phyloP scores from a whole-genome alignment of 2,888 invertebrate species.

The Agriopis leucophaearia region DNA sequence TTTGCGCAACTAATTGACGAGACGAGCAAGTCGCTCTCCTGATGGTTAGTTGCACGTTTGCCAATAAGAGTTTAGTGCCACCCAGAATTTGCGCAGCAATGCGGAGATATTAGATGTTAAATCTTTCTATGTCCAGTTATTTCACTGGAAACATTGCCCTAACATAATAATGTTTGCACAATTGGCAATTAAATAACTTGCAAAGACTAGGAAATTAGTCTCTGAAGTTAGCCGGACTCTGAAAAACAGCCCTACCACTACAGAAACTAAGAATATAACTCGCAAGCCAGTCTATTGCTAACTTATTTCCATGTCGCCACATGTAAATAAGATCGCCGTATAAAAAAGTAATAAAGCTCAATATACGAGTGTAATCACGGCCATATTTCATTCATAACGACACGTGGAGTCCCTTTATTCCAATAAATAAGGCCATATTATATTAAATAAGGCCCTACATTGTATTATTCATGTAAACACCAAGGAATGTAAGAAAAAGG shows the following conservation, averaged over 20 bases:
- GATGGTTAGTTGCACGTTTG: no score
- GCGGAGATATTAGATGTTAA: no score
- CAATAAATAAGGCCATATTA: slow-evolving; percentile 26
- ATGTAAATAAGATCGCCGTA: slow-evolving; percentile 30
- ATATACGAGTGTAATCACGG: slow-evolving; percentile 34
- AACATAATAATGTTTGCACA: no score
- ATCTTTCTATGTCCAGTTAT: no score
- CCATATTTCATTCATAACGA: slow-evolving; percentile 30
- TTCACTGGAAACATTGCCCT: no score
- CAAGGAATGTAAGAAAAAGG: slow-evolving; percentile 17
- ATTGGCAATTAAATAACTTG: no score
- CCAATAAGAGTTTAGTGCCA: no score
- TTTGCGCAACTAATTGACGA: no score
- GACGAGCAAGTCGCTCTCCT: no score
- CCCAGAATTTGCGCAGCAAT: no score
- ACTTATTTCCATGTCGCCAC: slow-evolving; percentile 11
- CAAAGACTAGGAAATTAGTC: no score
- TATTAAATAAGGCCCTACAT: slow-evolving; percentile 22
- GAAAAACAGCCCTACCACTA: background rate
- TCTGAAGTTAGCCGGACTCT: background rate
- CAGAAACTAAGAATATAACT: background rate
- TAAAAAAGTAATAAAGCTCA: slow-evolving; percentile 38
- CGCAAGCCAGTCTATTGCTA: background rate
- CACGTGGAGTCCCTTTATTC: slow-evolving; percentile 29
- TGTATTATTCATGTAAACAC: slow-evolving; percentile 35